Percentiles rank a stretch among this genome's conserved stretches.
These are phyloP conservation scores for Eublepharis macularius DNA, from an alignment of 2,113 vertebrate genomes.

Conservation along the genomic window DNA sequence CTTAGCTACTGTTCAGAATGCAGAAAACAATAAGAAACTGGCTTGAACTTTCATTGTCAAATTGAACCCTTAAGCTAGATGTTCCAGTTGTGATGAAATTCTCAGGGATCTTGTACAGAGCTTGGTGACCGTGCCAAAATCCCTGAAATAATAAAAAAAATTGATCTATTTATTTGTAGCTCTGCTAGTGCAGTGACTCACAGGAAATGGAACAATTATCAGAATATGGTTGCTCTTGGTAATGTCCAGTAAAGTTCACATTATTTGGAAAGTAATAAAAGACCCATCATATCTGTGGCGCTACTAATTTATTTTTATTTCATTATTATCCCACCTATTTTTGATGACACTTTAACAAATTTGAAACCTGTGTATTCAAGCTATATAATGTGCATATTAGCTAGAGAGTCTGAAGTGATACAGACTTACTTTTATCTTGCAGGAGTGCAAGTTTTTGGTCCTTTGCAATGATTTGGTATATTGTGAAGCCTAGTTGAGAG, in stretches of 20 bases:
- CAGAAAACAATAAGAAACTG: constrained; percentile 82
- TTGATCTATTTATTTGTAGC: constrained; percentile 43
- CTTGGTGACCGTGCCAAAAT: constrained; percentile 56
- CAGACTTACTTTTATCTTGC: background rate
- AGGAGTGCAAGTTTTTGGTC: background rate
- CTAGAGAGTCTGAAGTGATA: background rate
- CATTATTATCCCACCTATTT: background rate
- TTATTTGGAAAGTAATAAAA: background rate
- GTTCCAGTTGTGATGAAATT: constrained; percentile 53
- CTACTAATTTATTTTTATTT: background rate
- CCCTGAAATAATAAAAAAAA: constrained; percentile 72
- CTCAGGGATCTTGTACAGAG: constrained; percentile 78
- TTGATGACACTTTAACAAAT: background rate
- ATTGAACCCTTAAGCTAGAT: background rate
- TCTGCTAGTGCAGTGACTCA: constrained; percentile 44
- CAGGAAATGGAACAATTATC: constrained; percentile 50
- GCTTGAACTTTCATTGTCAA: constrained; percentile 54
- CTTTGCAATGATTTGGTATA: background rate
- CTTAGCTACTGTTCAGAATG: constrained; percentile 76
- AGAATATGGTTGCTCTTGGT: background rate
- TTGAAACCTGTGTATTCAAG: background rate
- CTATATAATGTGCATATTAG: background rate
- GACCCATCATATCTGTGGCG: background rate
- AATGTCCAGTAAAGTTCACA: constrained; percentile 10
- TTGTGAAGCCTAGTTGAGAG: constrained; percentile 8